Conservation (phyloP, 92 coral and sea anemone genomes). For the Desmophyllum pertusum region DNA sequence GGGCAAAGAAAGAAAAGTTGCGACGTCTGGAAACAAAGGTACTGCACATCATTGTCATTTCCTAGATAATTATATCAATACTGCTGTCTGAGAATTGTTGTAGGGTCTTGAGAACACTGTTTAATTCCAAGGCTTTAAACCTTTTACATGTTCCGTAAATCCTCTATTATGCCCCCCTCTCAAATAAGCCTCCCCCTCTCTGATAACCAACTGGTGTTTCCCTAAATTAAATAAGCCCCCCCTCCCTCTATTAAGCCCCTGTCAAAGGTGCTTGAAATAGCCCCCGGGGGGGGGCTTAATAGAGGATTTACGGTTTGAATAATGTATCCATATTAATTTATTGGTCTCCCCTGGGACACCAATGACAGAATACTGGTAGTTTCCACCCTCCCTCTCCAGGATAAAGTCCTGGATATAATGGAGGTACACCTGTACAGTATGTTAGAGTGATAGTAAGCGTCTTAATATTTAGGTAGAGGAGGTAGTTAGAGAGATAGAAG, state of each 20-base stretch:
- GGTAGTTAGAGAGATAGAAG: constrained; percentile 44
- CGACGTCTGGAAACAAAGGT: constrained; percentile 35
- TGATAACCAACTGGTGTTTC: no score
- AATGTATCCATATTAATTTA: constrained; percentile 3
- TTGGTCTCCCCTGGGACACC: constrained; percentile 14
- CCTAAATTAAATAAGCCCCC: no score
- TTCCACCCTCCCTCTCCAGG: constrained; percentile 13
- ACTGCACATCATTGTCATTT: not conserved
- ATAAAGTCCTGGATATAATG: not conserved
- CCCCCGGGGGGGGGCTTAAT: no score
- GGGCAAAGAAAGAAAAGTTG: constrained; percentile 9
- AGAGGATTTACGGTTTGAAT: not conserved
- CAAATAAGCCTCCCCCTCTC: no score
- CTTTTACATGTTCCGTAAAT: not conserved
- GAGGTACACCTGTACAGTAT: not conserved
- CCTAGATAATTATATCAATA: not conserved
- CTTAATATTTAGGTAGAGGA: constrained; percentile 36
- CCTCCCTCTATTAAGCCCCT: no score
- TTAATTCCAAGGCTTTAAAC: constrained; percentile 6
- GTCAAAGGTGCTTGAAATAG: no score
- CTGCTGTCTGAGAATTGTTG: not conserved
- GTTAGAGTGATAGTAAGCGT: not conserved
- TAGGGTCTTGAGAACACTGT: not conserved
- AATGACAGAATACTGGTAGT: constrained; percentile 13
- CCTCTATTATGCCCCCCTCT: no score